phyloP scores from a whole-genome alignment of 2,888 invertebrate species.

The Tinea semifulvella region DNA sequence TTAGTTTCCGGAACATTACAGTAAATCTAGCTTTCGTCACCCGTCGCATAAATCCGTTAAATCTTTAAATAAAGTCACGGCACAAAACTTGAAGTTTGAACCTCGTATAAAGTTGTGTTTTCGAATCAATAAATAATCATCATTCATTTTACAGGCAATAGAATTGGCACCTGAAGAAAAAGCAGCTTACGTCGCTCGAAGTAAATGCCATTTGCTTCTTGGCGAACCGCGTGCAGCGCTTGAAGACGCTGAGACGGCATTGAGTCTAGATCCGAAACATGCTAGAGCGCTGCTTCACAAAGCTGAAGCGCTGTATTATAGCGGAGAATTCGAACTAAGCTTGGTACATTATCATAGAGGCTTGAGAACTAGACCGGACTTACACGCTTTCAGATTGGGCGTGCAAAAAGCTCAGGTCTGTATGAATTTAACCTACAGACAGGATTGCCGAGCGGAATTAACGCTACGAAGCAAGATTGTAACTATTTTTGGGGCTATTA shows the following conservation, averaged over 20 bases:
- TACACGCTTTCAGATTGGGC: constrained; percentile 79
- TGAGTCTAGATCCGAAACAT: constrained; percentile 76
- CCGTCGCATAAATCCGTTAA: too few relatives aligned
- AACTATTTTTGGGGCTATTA: too few relatives aligned
- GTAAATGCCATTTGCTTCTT: constrained; percentile 86
- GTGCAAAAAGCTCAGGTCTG: constrained; percentile 85
- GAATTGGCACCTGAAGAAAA: constrained; percentile 87
- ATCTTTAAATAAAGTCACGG: too few relatives aligned
- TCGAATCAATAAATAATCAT: background rate
- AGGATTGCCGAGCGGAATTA: too few relatives aligned
- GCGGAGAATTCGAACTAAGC: constrained; percentile 93
- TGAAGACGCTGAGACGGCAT: constrained; percentile 84
- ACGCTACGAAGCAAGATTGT: too few relatives aligned
- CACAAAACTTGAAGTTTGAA: too few relatives aligned
- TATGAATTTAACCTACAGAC: background rate
- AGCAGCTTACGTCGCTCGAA: constrained; percentile 86
- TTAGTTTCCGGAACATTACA: too few relatives aligned
- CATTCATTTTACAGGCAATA: constrained; percentile 74
- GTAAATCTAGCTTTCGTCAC: too few relatives aligned
- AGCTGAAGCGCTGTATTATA: constrained; percentile 90
- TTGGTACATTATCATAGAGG: constrained; percentile 92
- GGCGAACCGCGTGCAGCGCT: constrained; percentile 87
- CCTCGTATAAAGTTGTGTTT: too few relatives aligned
- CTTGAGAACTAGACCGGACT: constrained; percentile 82
- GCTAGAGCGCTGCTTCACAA: constrained; percentile 85